Evolutionary conservation across 1,140 invertebrate genomes (phyloP), one percentile per base, ranked within the genome.

Genomic region (Nebria ingens): DNA sequence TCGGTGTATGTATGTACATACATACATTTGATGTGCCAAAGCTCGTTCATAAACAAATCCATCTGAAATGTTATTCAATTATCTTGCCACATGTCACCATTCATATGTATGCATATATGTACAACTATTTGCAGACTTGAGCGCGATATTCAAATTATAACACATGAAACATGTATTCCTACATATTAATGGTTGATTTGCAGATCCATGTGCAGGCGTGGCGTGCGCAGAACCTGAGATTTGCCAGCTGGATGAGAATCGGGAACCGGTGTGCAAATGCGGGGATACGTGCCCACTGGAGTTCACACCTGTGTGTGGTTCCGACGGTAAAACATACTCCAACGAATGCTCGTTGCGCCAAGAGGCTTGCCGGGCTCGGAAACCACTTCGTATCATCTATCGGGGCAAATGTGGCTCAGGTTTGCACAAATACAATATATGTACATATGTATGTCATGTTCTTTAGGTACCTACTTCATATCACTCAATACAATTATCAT

Each of bases 301-400:
- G 65, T 86, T 89, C 64, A 77, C 81, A 1, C 88, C 89, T 0
- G 87, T 93, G 23, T 94, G 91, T 64, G 90, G 84, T 9, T 90
- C 85, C 2, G 85, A 88, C 65, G 87, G 87, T 21, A 87, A 87
- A 72, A 93, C 89, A 1, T 94, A 93, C 71, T 82, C 83, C 19
- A 93, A 92, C 70, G 86, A 90, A 65, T 93, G 91, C 71, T 78
- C 81, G 58, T 76, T 93, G 60, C 76, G 83, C 53, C 80, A 86
- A 58, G 85, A 89, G 66, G 83, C 83, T 19, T 90, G 87, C 66
- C 76, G 84, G 60, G 80, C 82, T 9, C 75, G 84, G 59, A 83
- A 82, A 68, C 78, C 77, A 23, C 74, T 91, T 1, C 77, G 82
- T 63, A 87, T 89, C 56, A 84, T 90, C 62, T 90, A 89, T 68